A percentile compares a stretch with the other conserved stretches of the same genome.
These are phyloP conservation scores for Heloderma charlesbogerti DNA, from an alignment of 2,113 vertebrate genomes.

Conservation along the genomic window DNA sequence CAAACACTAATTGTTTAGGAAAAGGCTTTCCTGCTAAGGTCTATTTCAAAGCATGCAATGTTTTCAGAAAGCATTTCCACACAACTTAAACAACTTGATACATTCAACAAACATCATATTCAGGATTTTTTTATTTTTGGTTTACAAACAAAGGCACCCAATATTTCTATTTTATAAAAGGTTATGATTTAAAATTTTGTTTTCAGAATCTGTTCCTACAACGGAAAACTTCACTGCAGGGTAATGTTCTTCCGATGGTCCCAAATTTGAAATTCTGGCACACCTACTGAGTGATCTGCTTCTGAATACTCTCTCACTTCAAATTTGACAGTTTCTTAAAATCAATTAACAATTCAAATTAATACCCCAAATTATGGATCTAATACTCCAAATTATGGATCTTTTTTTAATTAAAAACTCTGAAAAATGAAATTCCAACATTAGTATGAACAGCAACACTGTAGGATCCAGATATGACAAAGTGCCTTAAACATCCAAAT, in stretches of 20 bases:
- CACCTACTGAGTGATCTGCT: conserved; percentile 53
- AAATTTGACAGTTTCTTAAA: conserved; percentile 9
- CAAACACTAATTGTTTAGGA: neutral
- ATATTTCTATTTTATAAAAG: conserved; percentile 82
- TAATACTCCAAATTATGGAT: conserved; percentile 41
- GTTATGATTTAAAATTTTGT: conserved; percentile 73
- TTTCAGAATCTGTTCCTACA: conserved; percentile 67
- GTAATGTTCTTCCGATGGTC: conserved; percentile 56
- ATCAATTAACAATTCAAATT: conserved; percentile 41
- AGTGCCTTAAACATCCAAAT: conserved; percentile 43
- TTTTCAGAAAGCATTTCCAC: neutral
- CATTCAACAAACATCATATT: conserved; percentile 68
- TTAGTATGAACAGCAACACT: conserved; percentile 46
- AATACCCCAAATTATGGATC: conserved; percentile 40
- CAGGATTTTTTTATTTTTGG: conserved; percentile 86
- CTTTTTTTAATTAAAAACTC: conserved; percentile 50
- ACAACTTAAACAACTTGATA: conserved; percentile 30
- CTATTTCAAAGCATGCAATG: neutral
- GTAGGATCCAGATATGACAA: conserved; percentile 40
- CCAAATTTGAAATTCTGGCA: conserved; percentile 60
- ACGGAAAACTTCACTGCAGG: conserved; percentile 61
- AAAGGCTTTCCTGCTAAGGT: neutral
- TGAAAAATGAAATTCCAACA: conserved; percentile 43
- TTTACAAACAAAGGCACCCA: conserved; percentile 95
- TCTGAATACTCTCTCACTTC: conserved; percentile 49